Evolutionary conservation across 2,888 invertebrate species (phyloP), one percentile per base, ranked within the genome.

Genomic region (Salpingus planirostris): DNA sequence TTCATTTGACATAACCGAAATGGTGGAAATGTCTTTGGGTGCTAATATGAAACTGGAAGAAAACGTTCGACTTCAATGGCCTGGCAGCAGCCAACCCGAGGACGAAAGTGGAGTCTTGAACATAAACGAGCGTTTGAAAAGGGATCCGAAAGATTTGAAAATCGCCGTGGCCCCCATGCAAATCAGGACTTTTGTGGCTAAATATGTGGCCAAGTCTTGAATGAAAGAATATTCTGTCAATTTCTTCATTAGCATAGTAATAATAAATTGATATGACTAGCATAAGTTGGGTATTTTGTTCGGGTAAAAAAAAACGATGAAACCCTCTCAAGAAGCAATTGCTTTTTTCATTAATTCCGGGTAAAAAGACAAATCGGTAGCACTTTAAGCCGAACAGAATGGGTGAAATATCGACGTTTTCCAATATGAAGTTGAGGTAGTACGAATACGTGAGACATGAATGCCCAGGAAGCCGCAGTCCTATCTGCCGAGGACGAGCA

Each of bases 11-110:
- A 55, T 65, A 12, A 46, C 36, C 10, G 47, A 52, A 2, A 43
- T 59, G 8, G 35, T 47, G 35, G 67, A 68, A 47, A 63, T 59
- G 5, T 60, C 59, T 1, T 43, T 68, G 12, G 62, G 46, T 5
- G 60, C 47, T 12, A 55, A 55, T 37, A 69, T 75, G 41, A 71
- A 70, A 65, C 38, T 74, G 1, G 59, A 66, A 0, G 73, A 80
- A 23, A 54, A 62, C 14, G 42, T 65, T 1, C 66, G 40, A 23
- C 23, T 42, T 2, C 15, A 27, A 4, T 44, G 44, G 44, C 42
- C 44, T 15, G 36, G 36, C 8, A 38, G 34, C 22, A 11, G 6
- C 0, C 70, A n/a, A 18, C 11, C 11, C 15, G 15, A 27, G 11
- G 13, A n/a, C n/a, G n/a, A 7, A 2, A 8, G 6, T 2, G 25